Conservation (phyloP, 2,888 invertebrate genomes). For the Mellilla xanthometata region DNA sequence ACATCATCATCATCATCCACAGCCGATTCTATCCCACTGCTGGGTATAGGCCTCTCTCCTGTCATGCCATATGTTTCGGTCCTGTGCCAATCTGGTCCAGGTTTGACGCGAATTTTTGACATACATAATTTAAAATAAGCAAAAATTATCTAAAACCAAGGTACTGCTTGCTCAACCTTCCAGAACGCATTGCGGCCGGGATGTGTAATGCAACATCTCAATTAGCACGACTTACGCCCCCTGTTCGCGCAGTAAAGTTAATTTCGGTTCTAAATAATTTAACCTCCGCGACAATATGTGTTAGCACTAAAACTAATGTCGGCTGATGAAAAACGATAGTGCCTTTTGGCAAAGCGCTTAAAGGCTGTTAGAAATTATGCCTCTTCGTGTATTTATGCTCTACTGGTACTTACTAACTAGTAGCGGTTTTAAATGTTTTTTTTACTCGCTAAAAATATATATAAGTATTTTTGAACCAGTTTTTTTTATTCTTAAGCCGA, state of each 20-base stretch:
- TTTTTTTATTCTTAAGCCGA: too few relatives aligned
- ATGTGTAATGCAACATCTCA: slow-evolving; percentile 14
- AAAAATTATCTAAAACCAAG: neutral
- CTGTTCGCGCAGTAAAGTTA: slow-evolving; percentile 7
- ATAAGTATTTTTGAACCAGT: neutral
- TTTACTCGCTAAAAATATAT: too few relatives aligned
- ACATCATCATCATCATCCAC: too few relatives aligned
- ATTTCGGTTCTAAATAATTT: slow-evolving; percentile 1
- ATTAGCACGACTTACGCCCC: slow-evolving; percentile 4
- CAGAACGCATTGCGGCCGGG: neutral
- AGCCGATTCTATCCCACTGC: too few relatives aligned
- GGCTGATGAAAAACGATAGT: slow-evolving; percentile 3
- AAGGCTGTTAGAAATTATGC: neutral
- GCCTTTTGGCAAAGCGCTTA: neutral
- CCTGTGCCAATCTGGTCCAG: too few relatives aligned
- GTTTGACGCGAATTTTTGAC: too few relatives aligned
- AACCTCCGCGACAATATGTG: neutral
- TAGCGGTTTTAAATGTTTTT: too few relatives aligned
- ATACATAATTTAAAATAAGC: too few relatives aligned
- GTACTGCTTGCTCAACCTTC: neutral
- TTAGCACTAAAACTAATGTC: neutral
- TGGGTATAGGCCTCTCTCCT: too few relatives aligned
- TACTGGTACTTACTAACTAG: too few relatives aligned
- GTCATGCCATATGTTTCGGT: too few relatives aligned
- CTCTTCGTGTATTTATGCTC: neutral